These are phyloP conservation scores for Sarcophaga bullata DNA, from an alignment of 1,140 invertebrate genomes.

Conservation along the genomic window DNA sequence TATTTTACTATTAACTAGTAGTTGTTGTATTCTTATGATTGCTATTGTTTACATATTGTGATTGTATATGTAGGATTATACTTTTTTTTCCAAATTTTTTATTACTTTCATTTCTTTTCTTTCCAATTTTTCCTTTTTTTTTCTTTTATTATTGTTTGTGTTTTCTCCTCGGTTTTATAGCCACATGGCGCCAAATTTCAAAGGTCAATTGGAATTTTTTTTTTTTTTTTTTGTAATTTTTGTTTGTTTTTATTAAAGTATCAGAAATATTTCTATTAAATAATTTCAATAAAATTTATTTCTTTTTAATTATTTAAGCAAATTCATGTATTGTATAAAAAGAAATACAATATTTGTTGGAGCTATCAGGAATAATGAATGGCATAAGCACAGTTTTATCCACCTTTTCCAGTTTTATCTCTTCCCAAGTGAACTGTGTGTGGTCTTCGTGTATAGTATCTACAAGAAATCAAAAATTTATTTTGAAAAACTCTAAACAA, in stretches of 20 bases:
- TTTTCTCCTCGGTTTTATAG: constrained; percentile 18
- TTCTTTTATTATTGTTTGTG: not conserved
- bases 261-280: not conserved
- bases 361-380: no score
- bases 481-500: no score
- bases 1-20: not conserved
- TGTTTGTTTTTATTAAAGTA: not conserved
- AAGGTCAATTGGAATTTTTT: constrained; percentile 37
- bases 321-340: no score
- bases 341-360: no score
- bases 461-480: no score
- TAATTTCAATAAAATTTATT: no score
- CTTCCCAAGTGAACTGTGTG: no score
- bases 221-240: not conserved
- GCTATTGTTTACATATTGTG: not conserved
- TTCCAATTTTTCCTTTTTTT: not conserved
- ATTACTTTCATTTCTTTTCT: not conserved
- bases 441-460: no score
- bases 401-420: no score
- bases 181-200: constrained; percentile 42
- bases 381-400: no score
- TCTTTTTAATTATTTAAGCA: no score
- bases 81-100: not conserved
- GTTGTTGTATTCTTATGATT: not conserved
- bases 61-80: not conserved